Conservation (phyloP, 2,888 invertebrate species). For the Lithophane socia region DNA sequence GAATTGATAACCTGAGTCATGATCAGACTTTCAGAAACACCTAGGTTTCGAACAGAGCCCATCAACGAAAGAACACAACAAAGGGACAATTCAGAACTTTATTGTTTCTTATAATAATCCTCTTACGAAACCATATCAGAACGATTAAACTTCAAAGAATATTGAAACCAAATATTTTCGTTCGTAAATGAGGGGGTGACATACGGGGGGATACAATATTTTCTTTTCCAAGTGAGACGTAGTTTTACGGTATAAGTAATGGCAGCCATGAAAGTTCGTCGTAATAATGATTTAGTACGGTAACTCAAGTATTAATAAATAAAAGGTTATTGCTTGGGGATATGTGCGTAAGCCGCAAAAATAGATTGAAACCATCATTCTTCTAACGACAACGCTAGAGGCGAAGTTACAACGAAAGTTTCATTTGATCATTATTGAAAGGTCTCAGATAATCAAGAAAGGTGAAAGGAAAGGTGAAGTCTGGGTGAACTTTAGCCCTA, state of each 20-base stretch:
- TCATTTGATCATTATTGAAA: conserved; percentile 12
- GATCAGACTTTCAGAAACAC: neutral
- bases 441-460: neutral
- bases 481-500: neutral
- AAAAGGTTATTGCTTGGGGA: conserved; percentile 54
- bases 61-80: neutral
- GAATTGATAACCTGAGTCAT: neutral
- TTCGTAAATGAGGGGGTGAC: conserved; percentile 12
- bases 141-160: conserved; percentile 41
- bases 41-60: neutral
- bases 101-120: conserved; percentile 24
- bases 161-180: conserved; percentile 52
- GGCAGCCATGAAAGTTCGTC: conserved; percentile 71
- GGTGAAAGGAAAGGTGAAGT: too few species aligned
- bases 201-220: conserved; percentile 30
- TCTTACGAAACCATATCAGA: conserved; percentile 46
- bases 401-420: neutral
- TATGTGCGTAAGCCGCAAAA: conserved; percentile 50
- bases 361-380: conserved; percentile 51
- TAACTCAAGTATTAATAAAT: conserved; percentile 62
- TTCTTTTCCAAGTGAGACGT: conserved; percentile 51
- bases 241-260: conserved; percentile 72
- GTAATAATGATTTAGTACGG: conserved; percentile 68
- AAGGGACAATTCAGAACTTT: neutral
- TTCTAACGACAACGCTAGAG: conserved; percentile 11